These are phyloP conservation scores for Drosophila yooni DNA, from an alignment of 2,888 invertebrate genomes.

Conservation along the genomic window DNA sequence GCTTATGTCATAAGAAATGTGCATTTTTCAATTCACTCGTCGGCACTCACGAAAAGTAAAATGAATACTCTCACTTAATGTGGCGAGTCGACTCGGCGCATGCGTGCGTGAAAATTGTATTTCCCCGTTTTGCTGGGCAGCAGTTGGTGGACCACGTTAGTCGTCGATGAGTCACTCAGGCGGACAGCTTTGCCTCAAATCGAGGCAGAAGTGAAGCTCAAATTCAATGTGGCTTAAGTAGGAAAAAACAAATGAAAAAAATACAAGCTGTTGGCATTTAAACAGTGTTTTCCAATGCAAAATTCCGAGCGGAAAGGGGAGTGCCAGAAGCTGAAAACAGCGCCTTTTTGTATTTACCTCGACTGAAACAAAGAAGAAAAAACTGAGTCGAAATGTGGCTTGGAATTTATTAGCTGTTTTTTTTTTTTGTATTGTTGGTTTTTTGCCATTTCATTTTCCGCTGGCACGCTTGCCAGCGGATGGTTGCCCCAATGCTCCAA, in stretches of 20 bases:
- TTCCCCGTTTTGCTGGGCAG: constrained; percentile 55
- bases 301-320: constrained; percentile 67
- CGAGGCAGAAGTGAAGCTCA: constrained; percentile 26
- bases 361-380: constrained; percentile 23
- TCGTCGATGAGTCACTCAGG: constrained; percentile 42
- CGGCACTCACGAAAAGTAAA: constrained; percentile 64
- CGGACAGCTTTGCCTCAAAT: constrained; percentile 19
- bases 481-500: constrained; percentile 50
- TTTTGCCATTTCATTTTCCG: constrained; percentile 61
- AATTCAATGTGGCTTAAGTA: constrained; percentile 50
- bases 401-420: constrained; percentile 60
- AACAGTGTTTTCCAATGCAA: constrained; percentile 41
- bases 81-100: constrained; percentile 58
- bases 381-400: constrained; percentile 39
- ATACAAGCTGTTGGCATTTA: constrained; percentile 66
- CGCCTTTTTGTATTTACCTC: constrained; percentile 41
- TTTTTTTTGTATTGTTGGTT: constrained; percentile 40
- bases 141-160: background rate
- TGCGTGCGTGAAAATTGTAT: constrained; percentile 79
- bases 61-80: constrained; percentile 71
- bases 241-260: constrained; percentile 38
- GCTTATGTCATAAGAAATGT: constrained; percentile 61
- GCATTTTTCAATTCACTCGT: constrained; percentile 13
- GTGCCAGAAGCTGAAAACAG: constrained; percentile 61
- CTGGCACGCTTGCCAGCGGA: constrained; percentile 45